Conservation (phyloP, 2,888 invertebrate genomes). For the Agriopis marginaria region DNA sequence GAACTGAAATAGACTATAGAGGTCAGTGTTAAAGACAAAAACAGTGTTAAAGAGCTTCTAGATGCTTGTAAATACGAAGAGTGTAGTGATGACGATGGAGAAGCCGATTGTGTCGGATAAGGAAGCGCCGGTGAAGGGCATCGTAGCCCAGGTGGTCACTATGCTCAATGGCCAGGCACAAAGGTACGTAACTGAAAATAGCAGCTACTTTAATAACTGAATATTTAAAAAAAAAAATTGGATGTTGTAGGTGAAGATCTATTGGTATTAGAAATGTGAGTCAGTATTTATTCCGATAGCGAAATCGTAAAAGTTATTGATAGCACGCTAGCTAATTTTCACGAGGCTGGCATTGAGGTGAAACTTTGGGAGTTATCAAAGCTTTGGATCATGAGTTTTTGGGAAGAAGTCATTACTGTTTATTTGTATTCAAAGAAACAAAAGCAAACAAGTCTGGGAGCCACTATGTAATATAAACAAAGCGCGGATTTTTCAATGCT, state of each 20-base stretch:
- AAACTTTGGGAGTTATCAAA: neutral
- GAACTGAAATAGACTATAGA: conserved; percentile 28
- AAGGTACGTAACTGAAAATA: conserved; percentile 64
- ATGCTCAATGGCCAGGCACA: conserved; percentile 83
- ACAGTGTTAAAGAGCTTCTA: conserved; percentile 31
- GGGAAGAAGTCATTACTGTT: neutral
- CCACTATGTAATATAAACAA: neutral
- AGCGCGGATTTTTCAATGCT: neutral
- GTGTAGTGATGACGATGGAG: conserved; percentile 75
- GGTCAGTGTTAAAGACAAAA: conserved; percentile 10
- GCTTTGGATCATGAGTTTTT: neutral
- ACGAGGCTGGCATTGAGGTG: too few species aligned
- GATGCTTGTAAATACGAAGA: conserved; percentile 43
- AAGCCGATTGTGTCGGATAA: conserved; percentile 72
- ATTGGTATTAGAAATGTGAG: too few species aligned
- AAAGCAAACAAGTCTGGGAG: neutral
- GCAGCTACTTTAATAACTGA: too few species aligned
- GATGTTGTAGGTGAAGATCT: neutral
- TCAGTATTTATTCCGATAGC: neutral
- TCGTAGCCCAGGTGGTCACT: conserved; percentile 84
- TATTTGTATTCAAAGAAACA: neutral
- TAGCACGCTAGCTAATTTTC: neutral
- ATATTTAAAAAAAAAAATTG: too few species aligned
- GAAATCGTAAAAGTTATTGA: conserved; percentile 5
- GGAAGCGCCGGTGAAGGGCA: conserved; percentile 81